phyloP scores from a whole-genome alignment of 1,140 invertebrate genomes.

The Ceratina japonica region DNA sequence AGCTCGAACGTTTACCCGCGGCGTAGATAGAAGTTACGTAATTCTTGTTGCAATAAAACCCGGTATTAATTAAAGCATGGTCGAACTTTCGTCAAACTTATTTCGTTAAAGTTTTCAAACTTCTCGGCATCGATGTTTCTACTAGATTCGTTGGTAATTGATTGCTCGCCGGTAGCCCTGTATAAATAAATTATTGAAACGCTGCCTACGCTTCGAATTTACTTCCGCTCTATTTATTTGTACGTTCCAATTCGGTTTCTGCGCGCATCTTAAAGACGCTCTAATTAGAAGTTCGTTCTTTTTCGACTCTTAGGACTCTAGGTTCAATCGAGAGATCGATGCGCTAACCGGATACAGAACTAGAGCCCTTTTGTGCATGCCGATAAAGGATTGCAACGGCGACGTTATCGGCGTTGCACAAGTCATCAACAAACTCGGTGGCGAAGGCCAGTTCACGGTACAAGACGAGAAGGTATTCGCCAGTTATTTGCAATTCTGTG shows the following conservation, averaged over 20 bases:
- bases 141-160: slow-evolving; percentile 1
- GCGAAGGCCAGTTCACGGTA: slow-evolving; percentile 87
- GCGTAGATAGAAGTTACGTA: neutral
- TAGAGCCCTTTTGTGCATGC: slow-evolving; percentile 95
- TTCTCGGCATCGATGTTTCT: neutral
- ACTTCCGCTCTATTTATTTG: too few relatives aligned
- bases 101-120: neutral
- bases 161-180: neutral
- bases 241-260: too few relatives aligned
- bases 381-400: slow-evolving; percentile 96
- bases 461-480: slow-evolving; percentile 95
- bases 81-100: slow-evolving; percentile 16
- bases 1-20: neutral
- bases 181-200: neutral
- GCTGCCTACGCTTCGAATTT: too few relatives aligned
- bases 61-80: neutral
- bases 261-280: too few relatives aligned
- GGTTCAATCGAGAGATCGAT: slow-evolving; percentile 97
- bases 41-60: neutral
- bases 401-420: slow-evolving; percentile 97
- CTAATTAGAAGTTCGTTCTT: too few relatives aligned
- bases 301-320: slow-evolving; percentile 84
- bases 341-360: slow-evolving; percentile 95
- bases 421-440: slow-evolving; percentile 94
- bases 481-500: slow-evolving; percentile 97